A percentile compares a stretch with the other conserved stretches of the same genome.
Evolutionary conservation across 2,113 vertebrate genomes (phyloP).

Genomic region (Spilogale gracilis): DNA sequence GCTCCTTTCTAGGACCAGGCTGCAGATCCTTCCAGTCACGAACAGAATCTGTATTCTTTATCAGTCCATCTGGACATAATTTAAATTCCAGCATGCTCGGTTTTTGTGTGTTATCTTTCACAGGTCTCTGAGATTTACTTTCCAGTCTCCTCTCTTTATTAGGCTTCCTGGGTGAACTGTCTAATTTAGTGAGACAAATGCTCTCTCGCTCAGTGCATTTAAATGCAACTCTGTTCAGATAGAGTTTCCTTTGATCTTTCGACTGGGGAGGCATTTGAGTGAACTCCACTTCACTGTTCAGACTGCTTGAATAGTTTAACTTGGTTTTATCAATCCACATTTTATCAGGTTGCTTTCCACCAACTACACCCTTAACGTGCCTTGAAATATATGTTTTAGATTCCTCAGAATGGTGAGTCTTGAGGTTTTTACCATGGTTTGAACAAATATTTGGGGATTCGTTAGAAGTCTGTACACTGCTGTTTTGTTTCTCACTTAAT

Average conservation of each 20-base stretch:
- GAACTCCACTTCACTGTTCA: conserved; percentile 72
- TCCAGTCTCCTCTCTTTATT: conserved; percentile 37
- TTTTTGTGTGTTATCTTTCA: background rate
- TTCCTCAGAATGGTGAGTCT: conserved; percentile 56
- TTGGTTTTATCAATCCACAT: conserved; percentile 58
- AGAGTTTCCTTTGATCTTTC: conserved; percentile 84
- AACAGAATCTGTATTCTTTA: conserved; percentile 65
- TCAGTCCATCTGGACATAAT: conserved; percentile 87
- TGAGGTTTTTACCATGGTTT: conserved; percentile 61
- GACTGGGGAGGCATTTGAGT: conserved; percentile 56
- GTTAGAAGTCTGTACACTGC: conserved; percentile 61
- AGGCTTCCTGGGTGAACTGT: conserved; percentile 76
- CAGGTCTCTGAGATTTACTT: background rate
- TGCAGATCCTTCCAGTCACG: conserved; percentile 67
- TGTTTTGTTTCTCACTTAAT: conserved; percentile 43
- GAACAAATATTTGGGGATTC: conserved; percentile 43
- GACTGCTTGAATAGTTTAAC: conserved; percentile 66
- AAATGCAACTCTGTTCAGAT: conserved; percentile 87
- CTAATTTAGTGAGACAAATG: conserved; percentile 86
- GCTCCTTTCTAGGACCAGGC: conserved; percentile 70
- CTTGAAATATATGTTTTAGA: conserved; percentile 65
- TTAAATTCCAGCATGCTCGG: conserved; percentile 87
- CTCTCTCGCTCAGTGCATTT: conserved; percentile 83
- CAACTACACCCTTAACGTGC: conserved; percentile 35
- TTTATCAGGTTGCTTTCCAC: conserved; percentile 77